Conservation (phyloP, 2,797 vertebrate genomes). For the Champsocephalus gunnari region DNA sequence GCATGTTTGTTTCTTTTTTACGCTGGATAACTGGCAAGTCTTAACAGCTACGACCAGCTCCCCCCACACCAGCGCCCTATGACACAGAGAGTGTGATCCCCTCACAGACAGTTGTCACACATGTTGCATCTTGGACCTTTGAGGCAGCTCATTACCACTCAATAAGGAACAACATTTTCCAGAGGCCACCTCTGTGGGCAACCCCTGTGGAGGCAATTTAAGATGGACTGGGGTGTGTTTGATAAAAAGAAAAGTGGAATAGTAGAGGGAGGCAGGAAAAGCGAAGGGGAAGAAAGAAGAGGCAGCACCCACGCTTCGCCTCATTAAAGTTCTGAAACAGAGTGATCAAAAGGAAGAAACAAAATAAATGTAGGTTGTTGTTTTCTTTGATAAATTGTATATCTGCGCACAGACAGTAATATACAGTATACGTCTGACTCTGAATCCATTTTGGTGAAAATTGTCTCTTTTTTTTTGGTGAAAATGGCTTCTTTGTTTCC, state of each 20-base stretch:
- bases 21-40: not conserved
- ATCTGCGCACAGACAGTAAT: slow-evolving; percentile 38
- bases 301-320: slow-evolving; percentile 55
- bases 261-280: slow-evolving; percentile 38
- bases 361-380: slow-evolving; percentile 8
- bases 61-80: not conserved
- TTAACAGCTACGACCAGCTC: slow-evolving; percentile 1
- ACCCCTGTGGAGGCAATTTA: slow-evolving; percentile 25
- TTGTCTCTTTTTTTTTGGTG: slow-evolving; percentile 8
- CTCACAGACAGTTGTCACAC: not conserved
- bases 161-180: not conserved
- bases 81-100: not conserved
- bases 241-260: slow-evolving; percentile 23
- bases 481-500: slow-evolving; percentile 21
- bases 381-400: slow-evolving; percentile 26
- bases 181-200: not conserved
- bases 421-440: slow-evolving; percentile 1
- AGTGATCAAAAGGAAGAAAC: slow-evolving; percentile 20
- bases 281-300: slow-evolving; percentile 22
- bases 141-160: slow-evolving; percentile 15
- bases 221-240: slow-evolving; percentile 34
- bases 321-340: slow-evolving; percentile 63
- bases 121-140: slow-evolving; percentile 3
- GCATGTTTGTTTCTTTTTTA: not conserved
- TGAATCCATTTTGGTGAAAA: slow-evolving; percentile 6